Conservation (phyloP, 2,797 vertebrate species). For the Notamacropus eugenii region DNA sequence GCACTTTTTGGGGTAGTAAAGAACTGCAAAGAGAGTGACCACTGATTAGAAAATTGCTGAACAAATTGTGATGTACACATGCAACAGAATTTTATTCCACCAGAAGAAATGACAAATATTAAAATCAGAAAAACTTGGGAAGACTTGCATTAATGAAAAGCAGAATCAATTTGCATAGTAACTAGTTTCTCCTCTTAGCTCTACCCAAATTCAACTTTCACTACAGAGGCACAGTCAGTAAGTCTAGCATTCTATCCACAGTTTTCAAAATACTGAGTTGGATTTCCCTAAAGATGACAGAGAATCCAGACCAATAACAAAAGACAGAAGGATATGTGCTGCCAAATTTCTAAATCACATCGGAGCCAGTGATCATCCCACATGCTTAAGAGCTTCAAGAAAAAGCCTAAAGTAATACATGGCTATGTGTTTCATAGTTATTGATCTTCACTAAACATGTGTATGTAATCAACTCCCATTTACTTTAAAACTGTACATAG, state of each 20-base stretch:
- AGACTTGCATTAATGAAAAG: background rate
- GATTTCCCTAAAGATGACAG: background rate
- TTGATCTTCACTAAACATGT: background rate
- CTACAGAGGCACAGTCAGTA: accelerated
- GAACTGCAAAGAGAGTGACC: background rate
- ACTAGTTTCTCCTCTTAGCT: background rate
- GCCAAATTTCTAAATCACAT: background rate
- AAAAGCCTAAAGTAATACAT: background rate
- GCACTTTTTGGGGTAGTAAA: background rate
- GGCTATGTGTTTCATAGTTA: background rate
- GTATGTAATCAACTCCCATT: background rate
- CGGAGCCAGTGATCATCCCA: background rate
- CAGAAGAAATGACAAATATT: background rate
- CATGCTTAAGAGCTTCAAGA: background rate
- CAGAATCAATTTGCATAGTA: background rate
- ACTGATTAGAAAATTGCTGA: background rate
- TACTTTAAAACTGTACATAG: background rate
- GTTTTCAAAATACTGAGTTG: background rate
- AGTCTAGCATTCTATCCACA: accelerated
- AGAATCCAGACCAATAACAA: background rate
- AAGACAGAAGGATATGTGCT: background rate
- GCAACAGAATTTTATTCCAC: background rate
- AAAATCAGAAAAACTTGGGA: background rate
- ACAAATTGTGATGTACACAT: background rate
- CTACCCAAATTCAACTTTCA: background rate